These are phyloP conservation scores for Psophia crepitans DNA, from an alignment of 2,113 vertebrate species.

Conservation along the genomic window DNA sequence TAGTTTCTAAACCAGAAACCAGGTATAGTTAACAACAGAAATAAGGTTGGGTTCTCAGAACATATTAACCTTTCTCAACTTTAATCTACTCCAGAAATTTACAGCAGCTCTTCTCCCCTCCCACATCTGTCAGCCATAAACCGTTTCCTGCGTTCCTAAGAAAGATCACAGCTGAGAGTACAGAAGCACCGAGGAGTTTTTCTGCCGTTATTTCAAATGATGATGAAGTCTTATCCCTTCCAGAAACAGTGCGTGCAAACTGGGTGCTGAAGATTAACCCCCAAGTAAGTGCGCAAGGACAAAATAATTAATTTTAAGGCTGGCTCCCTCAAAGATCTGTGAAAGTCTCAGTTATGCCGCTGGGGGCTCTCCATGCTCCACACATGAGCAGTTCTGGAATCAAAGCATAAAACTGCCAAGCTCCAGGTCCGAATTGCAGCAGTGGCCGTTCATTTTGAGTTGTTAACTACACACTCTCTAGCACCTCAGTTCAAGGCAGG, in stretches of 20 bases:
- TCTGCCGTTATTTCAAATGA: neutral
- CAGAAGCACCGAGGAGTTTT: rapidly evolving
- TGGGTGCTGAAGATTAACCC: neutral
- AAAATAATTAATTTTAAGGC: neutral
- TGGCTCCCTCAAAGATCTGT: neutral
- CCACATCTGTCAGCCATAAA: neutral
- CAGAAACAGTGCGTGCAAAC: neutral
- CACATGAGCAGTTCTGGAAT: neutral
- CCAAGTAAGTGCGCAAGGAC: neutral
- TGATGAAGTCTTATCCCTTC: neutral
- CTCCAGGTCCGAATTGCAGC: neutral
- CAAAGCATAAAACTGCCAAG: neutral
- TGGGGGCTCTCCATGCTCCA: constrained; percentile 35
- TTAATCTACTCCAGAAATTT: neutral
- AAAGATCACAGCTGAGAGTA: neutral
- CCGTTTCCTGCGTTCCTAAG: neutral
- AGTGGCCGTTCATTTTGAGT: neutral
- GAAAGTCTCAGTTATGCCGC: neutral
- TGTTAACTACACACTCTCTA: neutral
- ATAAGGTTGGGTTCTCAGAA: neutral
- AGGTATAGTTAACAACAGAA: neutral
- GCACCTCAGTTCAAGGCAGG: neutral
- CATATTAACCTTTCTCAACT: neutral
- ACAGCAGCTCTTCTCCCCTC: neutral
- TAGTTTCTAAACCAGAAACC: neutral